Percentiles rank a stretch among this genome's conserved stretches.
Evolutionary conservation across 2,888 invertebrate species (phyloP).

Genomic region (Athetis lepigone): DNA sequence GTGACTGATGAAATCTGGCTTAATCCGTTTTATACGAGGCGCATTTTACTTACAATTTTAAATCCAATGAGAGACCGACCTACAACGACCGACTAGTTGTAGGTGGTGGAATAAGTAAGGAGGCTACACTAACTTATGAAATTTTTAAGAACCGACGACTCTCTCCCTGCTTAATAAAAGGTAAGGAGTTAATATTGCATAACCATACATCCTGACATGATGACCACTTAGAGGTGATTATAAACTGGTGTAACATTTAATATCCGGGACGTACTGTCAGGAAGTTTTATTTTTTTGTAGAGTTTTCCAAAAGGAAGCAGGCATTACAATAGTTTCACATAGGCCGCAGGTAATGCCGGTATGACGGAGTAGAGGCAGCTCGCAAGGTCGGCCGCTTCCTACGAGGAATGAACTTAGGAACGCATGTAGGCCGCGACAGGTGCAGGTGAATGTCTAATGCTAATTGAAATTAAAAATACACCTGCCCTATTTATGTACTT

Average conservation of each 20-base stretch:
- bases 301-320: slow-evolving; percentile 44
- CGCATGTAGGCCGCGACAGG: slow-evolving; percentile 65
- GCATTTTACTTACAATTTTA: too few species aligned
- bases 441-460: slow-evolving; percentile 73
- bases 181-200: slow-evolving; percentile 8
- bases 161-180: slow-evolving; percentile 5
- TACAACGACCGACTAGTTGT: too few species aligned
- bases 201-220: slow-evolving; percentile 15
- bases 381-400: slow-evolving; percentile 84
- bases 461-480: slow-evolving; percentile 49
- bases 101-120: too few species aligned
- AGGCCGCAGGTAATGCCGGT: slow-evolving; percentile 22
- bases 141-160: slow-evolving; percentile 10
- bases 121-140: too few species aligned
- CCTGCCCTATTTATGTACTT: slow-evolving; percentile 27
- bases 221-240: slow-evolving; percentile 10
- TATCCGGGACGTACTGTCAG: slow-evolving; percentile 42
- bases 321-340: slow-evolving; percentile 44
- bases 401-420: slow-evolving; percentile 68
- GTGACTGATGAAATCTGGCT: slow-evolving; percentile 54
- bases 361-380: slow-evolving; percentile 69
- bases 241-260: slow-evolving; percentile 25
- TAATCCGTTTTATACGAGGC: slow-evolving; percentile 63
- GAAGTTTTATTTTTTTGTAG: slow-evolving; percentile 39
- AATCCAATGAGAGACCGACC: too few species aligned